Conservation (phyloP, 2,797 vertebrate genomes). For the Tenualosa thibaudeaui region DNA sequence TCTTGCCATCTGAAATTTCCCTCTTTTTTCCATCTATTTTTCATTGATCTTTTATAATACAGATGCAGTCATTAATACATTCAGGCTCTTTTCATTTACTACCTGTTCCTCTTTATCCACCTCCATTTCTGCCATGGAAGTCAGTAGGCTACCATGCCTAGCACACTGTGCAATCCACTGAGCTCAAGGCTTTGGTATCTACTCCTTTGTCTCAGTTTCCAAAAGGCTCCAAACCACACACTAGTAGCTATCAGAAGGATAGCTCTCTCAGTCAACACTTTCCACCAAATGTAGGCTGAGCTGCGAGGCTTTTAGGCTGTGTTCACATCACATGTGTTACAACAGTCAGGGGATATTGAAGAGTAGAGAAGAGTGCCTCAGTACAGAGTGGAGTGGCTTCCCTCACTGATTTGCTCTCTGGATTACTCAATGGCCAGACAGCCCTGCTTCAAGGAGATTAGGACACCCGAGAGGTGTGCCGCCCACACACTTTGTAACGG, state of each 20-base stretch:
- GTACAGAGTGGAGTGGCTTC: neutral
- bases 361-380: neutral
- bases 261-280: neutral
- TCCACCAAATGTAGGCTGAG: neutral
- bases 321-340: neutral
- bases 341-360: neutral
- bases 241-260: neutral
- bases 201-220: neutral
- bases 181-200: neutral
- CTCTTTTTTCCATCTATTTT: too few relatives aligned
- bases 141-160: too few relatives aligned
- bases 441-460: slow-evolving; percentile 14
- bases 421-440: neutral
- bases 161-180: neutral
- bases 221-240: neutral
- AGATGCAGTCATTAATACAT: too few relatives aligned
- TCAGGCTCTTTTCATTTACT: too few relatives aligned
- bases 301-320: neutral
- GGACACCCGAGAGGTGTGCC: neutral
- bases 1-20: too few relatives aligned
- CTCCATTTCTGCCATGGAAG: too few relatives aligned
- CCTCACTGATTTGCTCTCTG: neutral
- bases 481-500: slow-evolving; percentile 10
- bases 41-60: too few relatives aligned
- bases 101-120: too few relatives aligned